Percentiles rank a stretch among this genome's conserved stretches.
phyloP scores from a whole-genome alignment of 2,888 invertebrate species.

The Augiades crinisus region DNA sequence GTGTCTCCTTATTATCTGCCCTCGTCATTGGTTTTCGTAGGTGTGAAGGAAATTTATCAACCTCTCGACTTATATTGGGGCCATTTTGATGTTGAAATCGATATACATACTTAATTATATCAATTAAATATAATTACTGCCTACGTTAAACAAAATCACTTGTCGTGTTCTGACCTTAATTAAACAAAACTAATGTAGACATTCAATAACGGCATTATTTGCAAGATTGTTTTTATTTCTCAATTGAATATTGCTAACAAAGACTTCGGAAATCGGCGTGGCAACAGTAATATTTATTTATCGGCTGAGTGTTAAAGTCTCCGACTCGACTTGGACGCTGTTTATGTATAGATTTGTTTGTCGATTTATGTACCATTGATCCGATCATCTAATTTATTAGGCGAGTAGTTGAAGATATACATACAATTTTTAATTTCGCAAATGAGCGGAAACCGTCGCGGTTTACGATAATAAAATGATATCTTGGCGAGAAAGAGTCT shows the following conservation, averaged over 20 bases:
- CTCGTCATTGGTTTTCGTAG: slow-evolving; percentile 31
- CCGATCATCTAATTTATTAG: no score
- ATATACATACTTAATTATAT: no score
- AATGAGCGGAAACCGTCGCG: no score
- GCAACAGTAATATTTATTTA: not conserved
- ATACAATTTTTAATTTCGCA: no score
- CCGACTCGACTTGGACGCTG: no score
- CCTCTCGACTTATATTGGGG: slow-evolving; percentile 2
- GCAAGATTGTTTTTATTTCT: not conserved
- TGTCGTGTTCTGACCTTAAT: slow-evolving; percentile 12
- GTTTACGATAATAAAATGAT: no score
- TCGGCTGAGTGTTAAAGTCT: no score
- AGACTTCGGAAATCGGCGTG: not conserved
- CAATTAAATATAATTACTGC: slow-evolving; percentile 11
- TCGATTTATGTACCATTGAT: no score
- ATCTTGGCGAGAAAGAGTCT: no score
- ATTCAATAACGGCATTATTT: not conserved
- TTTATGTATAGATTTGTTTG: no score
- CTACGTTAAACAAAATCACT: slow-evolving; percentile 10
- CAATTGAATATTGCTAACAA: not conserved
- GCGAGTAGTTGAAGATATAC: no score
- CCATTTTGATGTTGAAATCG: no score
- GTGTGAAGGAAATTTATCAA: slow-evolving; percentile 30
- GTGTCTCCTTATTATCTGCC: slow-evolving; percentile 33
- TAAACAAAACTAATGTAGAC: slow-evolving; percentile 1